Conservation (phyloP, 2,113 vertebrate species). For the Psephotus haematonotus region DNA sequence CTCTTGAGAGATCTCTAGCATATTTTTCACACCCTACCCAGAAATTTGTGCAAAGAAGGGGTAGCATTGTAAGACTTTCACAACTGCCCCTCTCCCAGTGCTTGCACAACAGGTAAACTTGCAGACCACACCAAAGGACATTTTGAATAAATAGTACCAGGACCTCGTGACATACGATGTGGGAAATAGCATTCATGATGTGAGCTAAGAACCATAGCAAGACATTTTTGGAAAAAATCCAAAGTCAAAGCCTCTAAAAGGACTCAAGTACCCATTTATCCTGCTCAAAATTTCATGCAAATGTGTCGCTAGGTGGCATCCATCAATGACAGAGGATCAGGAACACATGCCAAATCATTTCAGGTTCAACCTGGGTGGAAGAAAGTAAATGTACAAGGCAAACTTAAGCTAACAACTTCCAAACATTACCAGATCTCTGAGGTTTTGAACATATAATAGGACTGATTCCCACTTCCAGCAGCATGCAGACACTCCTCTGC, state of each 20-base stretch:
- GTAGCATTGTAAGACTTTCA: neutral
- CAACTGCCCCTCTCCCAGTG: neutral
- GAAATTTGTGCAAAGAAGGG: neutral
- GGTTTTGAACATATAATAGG: neutral
- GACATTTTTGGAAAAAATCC: neutral
- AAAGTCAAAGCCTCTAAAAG: neutral
- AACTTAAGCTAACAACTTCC: neutral
- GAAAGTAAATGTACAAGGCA: neutral
- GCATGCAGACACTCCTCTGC: neutral
- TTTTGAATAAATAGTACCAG: neutral
- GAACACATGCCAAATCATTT: neutral
- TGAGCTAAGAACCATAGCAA: neutral
- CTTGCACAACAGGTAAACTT: neutral
- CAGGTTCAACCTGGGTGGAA: neutral
- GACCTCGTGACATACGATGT: neutral
- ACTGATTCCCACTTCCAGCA: neutral
- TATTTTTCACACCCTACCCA: neutral
- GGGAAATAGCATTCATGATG: neutral
- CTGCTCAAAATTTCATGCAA: constrained; percentile 6
- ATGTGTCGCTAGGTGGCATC: neutral
- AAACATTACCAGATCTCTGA: neutral
- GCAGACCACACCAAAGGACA: neutral
- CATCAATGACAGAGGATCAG: neutral
- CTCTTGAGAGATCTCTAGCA: neutral
- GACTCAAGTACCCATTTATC: neutral